These are phyloP conservation scores for Coelinius sp. DNA, from an alignment of 2,888 invertebrate species.

Conservation along the genomic window DNA sequence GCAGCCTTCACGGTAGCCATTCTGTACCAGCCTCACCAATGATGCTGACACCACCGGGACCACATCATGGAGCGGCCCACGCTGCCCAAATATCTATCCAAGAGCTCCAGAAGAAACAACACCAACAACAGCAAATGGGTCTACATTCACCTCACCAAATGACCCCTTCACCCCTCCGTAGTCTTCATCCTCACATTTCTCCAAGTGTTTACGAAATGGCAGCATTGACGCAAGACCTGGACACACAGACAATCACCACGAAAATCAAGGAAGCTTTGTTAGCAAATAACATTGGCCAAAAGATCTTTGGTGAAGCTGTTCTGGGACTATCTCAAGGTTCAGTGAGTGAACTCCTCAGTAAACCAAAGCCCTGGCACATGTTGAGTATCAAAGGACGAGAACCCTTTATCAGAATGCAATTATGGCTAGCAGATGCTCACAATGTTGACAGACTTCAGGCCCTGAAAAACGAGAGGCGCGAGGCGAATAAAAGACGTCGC, in stretches of 20 bases:
- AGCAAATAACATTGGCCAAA: constrained; percentile 98
- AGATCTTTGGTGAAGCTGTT: constrained; percentile 98
- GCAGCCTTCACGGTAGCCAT: constrained; percentile 62
- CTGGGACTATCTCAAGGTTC: constrained; percentile 96
- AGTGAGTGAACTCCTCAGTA: constrained; percentile 96
- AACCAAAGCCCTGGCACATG: constrained; percentile 99
- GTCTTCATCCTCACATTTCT: constrained; percentile 87
- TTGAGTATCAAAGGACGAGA: constrained; percentile 97
- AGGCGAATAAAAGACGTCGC: constrained; percentile 91
- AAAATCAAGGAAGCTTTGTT: constrained; percentile 97
- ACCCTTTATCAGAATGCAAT: constrained; percentile 95
- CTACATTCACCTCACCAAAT: constrained; percentile 78
- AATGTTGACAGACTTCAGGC: constrained; percentile 95
- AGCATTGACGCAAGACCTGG: constrained; percentile 94
- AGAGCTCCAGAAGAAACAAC: constrained; percentile 75
- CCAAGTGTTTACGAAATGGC: constrained; percentile 99
- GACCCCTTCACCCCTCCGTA: constrained; percentile 78
- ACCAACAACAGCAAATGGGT: constrained; percentile 74
- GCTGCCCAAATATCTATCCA: constrained; percentile 79
- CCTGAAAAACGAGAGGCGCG: constrained; percentile 90
- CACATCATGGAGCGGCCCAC: constrained; percentile 76
- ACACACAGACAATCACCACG: constrained; percentile 96
- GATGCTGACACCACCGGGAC: constrained; percentile 82
- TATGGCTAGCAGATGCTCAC: constrained; percentile 96
- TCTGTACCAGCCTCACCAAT: constrained; percentile 74